Percentiles rank a stretch among this genome's conserved stretches.
Evolutionary conservation across 2,888 invertebrate species (phyloP).

Genomic region (Alloplasta piceator): DNA sequence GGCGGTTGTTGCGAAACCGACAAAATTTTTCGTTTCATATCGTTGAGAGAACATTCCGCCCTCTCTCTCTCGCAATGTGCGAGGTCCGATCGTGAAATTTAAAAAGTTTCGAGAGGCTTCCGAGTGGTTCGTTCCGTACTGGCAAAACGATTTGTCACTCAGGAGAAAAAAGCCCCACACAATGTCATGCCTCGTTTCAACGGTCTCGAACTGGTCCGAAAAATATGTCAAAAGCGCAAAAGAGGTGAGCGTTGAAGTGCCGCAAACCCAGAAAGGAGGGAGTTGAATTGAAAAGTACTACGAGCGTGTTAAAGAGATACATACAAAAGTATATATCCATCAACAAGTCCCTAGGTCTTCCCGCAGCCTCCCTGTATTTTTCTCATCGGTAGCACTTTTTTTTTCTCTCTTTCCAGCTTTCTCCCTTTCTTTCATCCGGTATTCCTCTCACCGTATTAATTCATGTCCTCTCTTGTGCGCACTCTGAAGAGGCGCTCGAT

Average conservation of each 20-base stretch:
- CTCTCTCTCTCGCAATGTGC: background rate
- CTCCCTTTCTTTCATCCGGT: constrained; percentile 16
- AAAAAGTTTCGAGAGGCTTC: constrained; percentile 26
- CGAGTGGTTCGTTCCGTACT: constrained; percentile 2
- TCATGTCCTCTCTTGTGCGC: constrained; percentile 79
- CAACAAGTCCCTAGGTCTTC: constrained; percentile 17
- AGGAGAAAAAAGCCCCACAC: constrained; percentile 14
- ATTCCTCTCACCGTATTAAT: constrained; percentile 72
- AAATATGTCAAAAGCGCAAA: constrained; percentile 54
- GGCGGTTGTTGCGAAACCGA: too few species aligned
- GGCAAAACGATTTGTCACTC: constrained; percentile 48
- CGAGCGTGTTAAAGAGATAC: constrained; percentile 54
- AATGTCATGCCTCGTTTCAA: constrained; percentile 33
- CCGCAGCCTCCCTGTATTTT: constrained; percentile 22
- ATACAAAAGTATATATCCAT: constrained; percentile 54
- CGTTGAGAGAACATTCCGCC: too few species aligned
- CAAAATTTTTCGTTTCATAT: too few species aligned
- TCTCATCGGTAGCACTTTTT: constrained; percentile 62
- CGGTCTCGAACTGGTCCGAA: constrained; percentile 35
- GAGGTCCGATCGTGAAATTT: background rate
- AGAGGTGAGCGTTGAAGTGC: constrained; percentile 33
- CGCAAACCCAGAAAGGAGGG: constrained; percentile 34
- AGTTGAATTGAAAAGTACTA: constrained; percentile 25
- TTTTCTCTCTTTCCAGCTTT: constrained; percentile 55
- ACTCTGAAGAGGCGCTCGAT: constrained; percentile 81